Evolutionary conservation across 2,888 invertebrate genomes (phyloP).

Genomic region (Epinotia nisella): DNA sequence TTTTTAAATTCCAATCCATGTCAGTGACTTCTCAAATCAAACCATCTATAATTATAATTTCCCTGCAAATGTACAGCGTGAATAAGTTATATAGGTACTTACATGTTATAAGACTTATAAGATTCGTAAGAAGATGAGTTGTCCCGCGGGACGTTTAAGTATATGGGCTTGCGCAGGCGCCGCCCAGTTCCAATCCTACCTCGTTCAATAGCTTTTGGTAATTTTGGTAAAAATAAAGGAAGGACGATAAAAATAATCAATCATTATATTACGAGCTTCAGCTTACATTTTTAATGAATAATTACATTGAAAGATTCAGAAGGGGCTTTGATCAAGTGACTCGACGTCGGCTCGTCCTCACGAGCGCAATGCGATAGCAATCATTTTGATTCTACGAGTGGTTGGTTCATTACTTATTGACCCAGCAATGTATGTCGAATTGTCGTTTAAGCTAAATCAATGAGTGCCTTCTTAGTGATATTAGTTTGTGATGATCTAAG

Average conservation of each 20-base stretch:
- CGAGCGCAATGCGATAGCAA: neutral
- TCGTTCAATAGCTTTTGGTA: constrained; percentile 12
- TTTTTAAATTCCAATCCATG: constrained; percentile 72
- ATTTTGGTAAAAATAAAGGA: neutral
- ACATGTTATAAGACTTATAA: too few relatives aligned
- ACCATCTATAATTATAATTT: constrained; percentile 45
- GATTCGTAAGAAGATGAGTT: constrained; percentile 6
- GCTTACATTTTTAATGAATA: neutral
- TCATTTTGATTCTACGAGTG: too few relatives aligned
- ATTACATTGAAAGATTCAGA: neutral
- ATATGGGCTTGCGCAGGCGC: constrained; percentile 6
- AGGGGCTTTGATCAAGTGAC: constrained; percentile 12
- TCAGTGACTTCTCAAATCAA: constrained; percentile 72
- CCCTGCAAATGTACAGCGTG: constrained; percentile 1
- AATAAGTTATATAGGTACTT: neutral
- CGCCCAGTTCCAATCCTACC: constrained; percentile 2
- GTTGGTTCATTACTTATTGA: too few relatives aligned
- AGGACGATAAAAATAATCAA: neutral
- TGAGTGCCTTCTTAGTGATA: too few relatives aligned
- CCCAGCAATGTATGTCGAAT: too few relatives aligned
- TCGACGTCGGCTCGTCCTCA: neutral
- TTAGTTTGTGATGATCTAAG: too few relatives aligned
- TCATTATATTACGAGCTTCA: neutral
- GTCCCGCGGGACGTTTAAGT: neutral
- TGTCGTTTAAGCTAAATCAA: too few relatives aligned